Conservation (phyloP, 2,888 invertebrate genomes). For the Tridacna crocea region DNA sequence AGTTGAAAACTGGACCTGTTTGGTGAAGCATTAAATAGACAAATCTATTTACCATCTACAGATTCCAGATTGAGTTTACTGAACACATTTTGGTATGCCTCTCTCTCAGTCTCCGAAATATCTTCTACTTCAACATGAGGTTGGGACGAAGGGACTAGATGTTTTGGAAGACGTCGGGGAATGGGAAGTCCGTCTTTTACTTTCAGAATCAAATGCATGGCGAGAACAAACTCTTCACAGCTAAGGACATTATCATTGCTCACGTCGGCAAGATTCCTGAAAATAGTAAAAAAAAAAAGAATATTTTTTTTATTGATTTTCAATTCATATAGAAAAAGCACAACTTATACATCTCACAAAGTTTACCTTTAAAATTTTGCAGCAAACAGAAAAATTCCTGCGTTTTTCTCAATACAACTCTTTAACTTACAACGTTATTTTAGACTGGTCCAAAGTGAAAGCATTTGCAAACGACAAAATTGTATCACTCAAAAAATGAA, state of each 20-base stretch:
- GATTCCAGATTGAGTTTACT: conserved; percentile 67
- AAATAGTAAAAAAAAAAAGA: not conserved
- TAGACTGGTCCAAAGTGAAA: no score
- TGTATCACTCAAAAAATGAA: no score
- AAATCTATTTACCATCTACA: conserved; percentile 66
- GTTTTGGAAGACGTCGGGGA: conserved; percentile 91
- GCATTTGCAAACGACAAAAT: no score
- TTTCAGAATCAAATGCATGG: conserved; percentile 85
- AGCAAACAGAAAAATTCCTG: no score
- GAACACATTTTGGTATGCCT: conserved; percentile 75
- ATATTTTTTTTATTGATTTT: no score
- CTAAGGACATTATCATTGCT: conserved; percentile 82
- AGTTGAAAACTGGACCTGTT: no score
- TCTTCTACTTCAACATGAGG: conserved; percentile 56
- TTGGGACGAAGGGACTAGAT: conserved; percentile 66
- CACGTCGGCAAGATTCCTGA: conserved; percentile 82
- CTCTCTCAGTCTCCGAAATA: conserved; percentile 68
- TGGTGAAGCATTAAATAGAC: no score
- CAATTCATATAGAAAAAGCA: no score
- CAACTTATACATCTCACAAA: no score
- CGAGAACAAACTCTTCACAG: conserved; percentile 81
- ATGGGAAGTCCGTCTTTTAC: conserved; percentile 95
- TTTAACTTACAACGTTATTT: no score
- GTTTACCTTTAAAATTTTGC: no score
- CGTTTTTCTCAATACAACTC: no score